These are phyloP conservation scores for Menidia beryllina DNA, from an alignment of 2,113 vertebrate species.

Conservation along the genomic window DNA sequence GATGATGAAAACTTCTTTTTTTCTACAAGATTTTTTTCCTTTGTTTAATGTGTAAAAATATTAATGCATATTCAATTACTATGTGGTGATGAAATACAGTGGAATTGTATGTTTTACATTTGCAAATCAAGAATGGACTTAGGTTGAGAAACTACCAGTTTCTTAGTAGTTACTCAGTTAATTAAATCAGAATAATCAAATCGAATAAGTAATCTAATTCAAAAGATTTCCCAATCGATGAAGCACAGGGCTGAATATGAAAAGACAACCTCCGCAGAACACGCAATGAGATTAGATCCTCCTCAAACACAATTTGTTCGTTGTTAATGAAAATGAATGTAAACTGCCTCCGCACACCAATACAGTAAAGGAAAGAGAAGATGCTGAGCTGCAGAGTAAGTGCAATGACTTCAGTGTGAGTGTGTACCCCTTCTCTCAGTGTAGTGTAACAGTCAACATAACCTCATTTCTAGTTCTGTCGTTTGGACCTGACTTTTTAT, in stretches of 20 bases:
- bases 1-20: too few relatives aligned
- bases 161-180: slow-evolving; percentile 35
- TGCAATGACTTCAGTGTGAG: slow-evolving; percentile 17
- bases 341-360: slow-evolving; percentile 38
- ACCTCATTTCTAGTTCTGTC: slow-evolving; percentile 2
- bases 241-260: slow-evolving; percentile 47
- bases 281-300: slow-evolving; percentile 65
- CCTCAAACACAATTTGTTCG: slow-evolving; percentile 59
- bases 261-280: slow-evolving; percentile 53
- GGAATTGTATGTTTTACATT: not conserved
- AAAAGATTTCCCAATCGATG: slow-evolving; percentile 55
- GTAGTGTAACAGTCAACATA: not conserved
- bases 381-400: not conserved
- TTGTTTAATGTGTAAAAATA: too few relatives aligned
- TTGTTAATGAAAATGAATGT: slow-evolving; percentile 71
- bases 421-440: slow-evolving; percentile 2
- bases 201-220: slow-evolving; percentile 70
- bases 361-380: slow-evolving; percentile 18
- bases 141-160: slow-evolving; percentile 7
- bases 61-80: too few relatives aligned
- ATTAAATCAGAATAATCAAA: slow-evolving; percentile 65
- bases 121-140: slow-evolving; percentile 4
- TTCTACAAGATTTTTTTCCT: too few relatives aligned
- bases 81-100: not conserved
- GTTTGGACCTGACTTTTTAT: not conserved